phyloP scores from a whole-genome alignment of 2,888 invertebrate genomes.

The Platycheirus rosarum region DNA sequence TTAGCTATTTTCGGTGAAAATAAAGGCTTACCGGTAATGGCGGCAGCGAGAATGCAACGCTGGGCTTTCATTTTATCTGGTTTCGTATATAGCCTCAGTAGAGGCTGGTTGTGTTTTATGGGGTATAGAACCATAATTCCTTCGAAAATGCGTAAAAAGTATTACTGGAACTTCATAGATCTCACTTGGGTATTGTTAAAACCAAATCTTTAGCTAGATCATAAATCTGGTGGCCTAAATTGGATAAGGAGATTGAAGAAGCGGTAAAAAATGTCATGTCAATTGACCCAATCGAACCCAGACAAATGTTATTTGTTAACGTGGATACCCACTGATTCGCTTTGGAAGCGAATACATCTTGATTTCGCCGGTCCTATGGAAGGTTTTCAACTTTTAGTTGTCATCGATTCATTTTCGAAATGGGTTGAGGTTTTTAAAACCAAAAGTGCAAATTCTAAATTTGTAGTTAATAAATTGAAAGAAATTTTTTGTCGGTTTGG shows the following conservation, averaged over 20 bases:
- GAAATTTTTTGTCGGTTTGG: slow-evolving; percentile 63
- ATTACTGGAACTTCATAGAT: slow-evolving; percentile 15
- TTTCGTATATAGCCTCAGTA: slow-evolving; percentile 2
- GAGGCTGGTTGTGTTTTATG: background rate
- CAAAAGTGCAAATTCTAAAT: slow-evolving; percentile 37
- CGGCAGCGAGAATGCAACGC: slow-evolving; percentile 15
- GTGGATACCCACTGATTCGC: slow-evolving; percentile 36
- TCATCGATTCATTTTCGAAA: slow-evolving; percentile 46
- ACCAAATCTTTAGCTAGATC: slow-evolving; percentile 19
- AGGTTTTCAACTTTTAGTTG: slow-evolving; percentile 24
- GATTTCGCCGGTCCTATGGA: slow-evolving; percentile 42
- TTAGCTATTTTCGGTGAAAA: slow-evolving; percentile 15
- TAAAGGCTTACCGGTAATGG: slow-evolving; percentile 11
- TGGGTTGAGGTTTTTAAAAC: slow-evolving; percentile 61
- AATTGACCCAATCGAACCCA: slow-evolving; percentile 21
- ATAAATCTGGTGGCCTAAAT: slow-evolving; percentile 43
- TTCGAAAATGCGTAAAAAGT: no score
- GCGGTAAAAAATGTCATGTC: slow-evolving; percentile 15
- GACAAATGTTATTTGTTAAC: slow-evolving; percentile 25
- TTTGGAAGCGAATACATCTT: slow-evolving; percentile 30
- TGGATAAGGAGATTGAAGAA: slow-evolving; percentile 22
- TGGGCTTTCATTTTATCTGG: slow-evolving; percentile 22
- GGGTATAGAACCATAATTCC: slow-evolving; percentile 8
- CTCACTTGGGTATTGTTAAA: slow-evolving; percentile 20
- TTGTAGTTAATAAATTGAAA: slow-evolving; percentile 47